Conservation (phyloP, 2,113 vertebrate species). For the Panthera tigris region DNA sequence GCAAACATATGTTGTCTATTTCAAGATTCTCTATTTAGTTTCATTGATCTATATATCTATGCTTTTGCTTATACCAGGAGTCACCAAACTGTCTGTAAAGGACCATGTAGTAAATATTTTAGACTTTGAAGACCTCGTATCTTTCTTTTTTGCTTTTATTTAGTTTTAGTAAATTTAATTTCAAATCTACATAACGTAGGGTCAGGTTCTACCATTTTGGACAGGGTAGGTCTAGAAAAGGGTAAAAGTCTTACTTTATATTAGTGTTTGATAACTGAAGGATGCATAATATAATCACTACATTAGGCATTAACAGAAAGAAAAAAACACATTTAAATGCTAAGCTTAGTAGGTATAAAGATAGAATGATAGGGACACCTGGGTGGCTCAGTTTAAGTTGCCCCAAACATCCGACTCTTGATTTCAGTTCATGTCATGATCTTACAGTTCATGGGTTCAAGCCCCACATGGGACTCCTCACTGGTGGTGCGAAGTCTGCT, state of each 20-base stretch:
- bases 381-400: too few species aligned
- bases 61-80: not conserved
- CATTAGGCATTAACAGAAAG: not conserved
- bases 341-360: not conserved
- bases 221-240: not conserved
- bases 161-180: not conserved
- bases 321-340: not conserved
- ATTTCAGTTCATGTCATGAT: too few species aligned
- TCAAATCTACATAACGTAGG: not conserved
- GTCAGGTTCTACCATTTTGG: not conserved
- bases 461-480: too few species aligned
- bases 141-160: not conserved
- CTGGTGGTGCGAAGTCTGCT: too few species aligned
- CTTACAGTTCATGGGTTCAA: too few species aligned
- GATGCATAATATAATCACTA: not conserved
- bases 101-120: not conserved
- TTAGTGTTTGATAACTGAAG: not conserved
- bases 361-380: not conserved
- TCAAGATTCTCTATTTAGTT: not conserved
- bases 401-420: too few species aligned
- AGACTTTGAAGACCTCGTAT: not conserved
- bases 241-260: not conserved
- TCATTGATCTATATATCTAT: not conserved
- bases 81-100: not conserved
- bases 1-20: not conserved